A percentile compares a stretch with the other conserved stretches of the same genome.
Evolutionary conservation across 2,797 vertebrate genomes (phyloP).

Genomic region (Chaetophractus vellerosus): DNA sequence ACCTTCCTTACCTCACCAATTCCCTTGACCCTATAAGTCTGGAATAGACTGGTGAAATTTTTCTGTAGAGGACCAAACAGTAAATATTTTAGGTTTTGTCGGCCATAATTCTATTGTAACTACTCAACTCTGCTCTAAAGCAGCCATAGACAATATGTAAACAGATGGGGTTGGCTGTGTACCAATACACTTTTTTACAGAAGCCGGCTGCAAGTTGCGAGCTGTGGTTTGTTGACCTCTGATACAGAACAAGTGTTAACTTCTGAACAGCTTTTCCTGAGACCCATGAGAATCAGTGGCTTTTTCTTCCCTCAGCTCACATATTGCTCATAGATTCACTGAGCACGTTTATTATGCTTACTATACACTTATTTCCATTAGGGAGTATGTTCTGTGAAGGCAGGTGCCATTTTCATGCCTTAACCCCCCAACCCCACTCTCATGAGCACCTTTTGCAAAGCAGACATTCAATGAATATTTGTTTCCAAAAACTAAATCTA

Average conservation of each 20-base stretch:
- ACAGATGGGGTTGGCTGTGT: not conserved
- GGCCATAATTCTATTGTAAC: not conserved
- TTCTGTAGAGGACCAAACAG: not conserved
- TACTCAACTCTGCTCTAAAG: constrained; percentile 4
- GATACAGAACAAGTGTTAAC: not conserved
- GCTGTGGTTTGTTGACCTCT: constrained; percentile 8
- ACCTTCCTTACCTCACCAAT: not conserved
- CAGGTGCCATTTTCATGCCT: not conserved
- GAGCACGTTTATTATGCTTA: not conserved
- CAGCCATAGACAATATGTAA: not conserved
- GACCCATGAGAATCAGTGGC: not conserved
- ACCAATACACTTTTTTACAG: not conserved
- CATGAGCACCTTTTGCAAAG: not conserved
- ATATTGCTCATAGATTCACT: not conserved
- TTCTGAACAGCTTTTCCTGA: not conserved
- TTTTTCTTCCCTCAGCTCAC: not conserved
- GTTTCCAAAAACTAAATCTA: constrained; percentile 11
- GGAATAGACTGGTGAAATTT: not conserved
- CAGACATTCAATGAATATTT: constrained; percentile 6
- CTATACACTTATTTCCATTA: not conserved
- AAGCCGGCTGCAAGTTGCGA: not conserved
- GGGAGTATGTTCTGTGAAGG: not conserved
- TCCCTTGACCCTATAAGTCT: not conserved
- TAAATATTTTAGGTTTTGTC: not conserved
- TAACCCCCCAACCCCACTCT: not conserved